Conservation (phyloP, 2,888 invertebrate species). For the Amblyjoppa proteus region DNA sequence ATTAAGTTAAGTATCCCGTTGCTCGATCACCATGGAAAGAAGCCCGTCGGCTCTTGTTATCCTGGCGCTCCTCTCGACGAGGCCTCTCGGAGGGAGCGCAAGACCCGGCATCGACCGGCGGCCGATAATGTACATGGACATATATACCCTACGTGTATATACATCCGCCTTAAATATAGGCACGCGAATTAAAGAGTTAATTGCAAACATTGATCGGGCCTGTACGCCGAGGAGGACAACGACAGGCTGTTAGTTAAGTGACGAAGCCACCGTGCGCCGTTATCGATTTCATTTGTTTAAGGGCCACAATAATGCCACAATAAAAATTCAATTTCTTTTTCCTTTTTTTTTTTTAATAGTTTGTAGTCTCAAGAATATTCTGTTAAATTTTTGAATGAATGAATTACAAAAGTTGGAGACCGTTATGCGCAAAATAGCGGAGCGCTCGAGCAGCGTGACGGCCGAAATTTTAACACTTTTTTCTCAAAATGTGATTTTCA, state of each 20-base stretch:
- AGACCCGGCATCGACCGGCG: slow-evolving; percentile 35
- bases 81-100: slow-evolving; percentile 23
- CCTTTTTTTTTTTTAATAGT: no score
- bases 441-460: no score
- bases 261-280: not conserved
- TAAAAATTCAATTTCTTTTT: not conserved
- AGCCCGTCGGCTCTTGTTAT: slow-evolving; percentile 47
- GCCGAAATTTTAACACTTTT: not conserved
- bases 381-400: no score
- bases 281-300: not conserved
- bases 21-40: slow-evolving; percentile 64
- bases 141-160: slow-evolving; percentile 11
- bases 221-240: not conserved
- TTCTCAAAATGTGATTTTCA: no score
- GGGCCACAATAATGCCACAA: not conserved
- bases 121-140: slow-evolving; percentile 31
- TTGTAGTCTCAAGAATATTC: no score
- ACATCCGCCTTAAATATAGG: slow-evolving; percentile 18
- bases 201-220: slow-evolving; percentile 48
- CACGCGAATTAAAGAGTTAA: slow-evolving; percentile 42
- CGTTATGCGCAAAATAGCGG: no score
- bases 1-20: slow-evolving; percentile 73
- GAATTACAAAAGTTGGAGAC: no score
- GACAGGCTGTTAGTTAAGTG: slow-evolving; percentile 2
- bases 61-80: slow-evolving; percentile 20